Evolutionary conservation across 53 echinoderm and acorn worm species (phyloP).

Genomic region (Crossaster papposus): DNA sequence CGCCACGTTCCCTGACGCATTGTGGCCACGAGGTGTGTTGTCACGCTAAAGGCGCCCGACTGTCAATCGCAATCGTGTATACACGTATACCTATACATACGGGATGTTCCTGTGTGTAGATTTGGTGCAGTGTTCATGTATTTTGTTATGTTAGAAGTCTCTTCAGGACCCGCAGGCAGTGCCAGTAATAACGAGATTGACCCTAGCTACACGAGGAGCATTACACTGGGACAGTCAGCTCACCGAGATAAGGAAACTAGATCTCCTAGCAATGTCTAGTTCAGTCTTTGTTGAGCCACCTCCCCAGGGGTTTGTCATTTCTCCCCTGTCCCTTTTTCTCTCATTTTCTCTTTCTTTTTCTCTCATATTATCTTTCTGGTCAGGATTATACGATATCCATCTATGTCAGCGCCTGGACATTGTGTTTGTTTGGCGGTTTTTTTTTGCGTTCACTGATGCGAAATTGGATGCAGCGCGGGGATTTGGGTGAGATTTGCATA

Average conservation of each 20-base stretch:
- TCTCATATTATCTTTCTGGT: background rate
- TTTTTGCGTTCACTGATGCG: background rate
- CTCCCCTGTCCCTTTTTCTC: background rate
- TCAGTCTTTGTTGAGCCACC: background rate
- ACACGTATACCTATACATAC: background rate
- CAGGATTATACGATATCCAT: slow-evolving; percentile 21
- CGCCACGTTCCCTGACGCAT: background rate
- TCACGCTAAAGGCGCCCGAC: background rate
- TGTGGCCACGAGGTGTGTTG: background rate
- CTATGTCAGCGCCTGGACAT: background rate
- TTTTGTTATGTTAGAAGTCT: background rate
- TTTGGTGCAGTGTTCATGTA: background rate
- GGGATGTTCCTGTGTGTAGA: background rate
- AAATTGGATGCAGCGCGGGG: slow-evolving; percentile 26
- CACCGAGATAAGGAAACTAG: background rate
- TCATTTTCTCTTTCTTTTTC: background rate
- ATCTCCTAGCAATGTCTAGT: background rate
- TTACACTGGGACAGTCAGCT: background rate
- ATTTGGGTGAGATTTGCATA: background rate
- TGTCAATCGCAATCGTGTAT: background rate
- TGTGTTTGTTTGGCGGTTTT: background rate
- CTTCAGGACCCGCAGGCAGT: background rate
- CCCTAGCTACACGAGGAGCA: background rate
- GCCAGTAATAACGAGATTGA: slow-evolving; percentile 8
- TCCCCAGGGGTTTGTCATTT: background rate